Evolutionary conservation across 2,888 invertebrate genomes (phyloP).

Genomic region (Gymnocheta viridis): DNA sequence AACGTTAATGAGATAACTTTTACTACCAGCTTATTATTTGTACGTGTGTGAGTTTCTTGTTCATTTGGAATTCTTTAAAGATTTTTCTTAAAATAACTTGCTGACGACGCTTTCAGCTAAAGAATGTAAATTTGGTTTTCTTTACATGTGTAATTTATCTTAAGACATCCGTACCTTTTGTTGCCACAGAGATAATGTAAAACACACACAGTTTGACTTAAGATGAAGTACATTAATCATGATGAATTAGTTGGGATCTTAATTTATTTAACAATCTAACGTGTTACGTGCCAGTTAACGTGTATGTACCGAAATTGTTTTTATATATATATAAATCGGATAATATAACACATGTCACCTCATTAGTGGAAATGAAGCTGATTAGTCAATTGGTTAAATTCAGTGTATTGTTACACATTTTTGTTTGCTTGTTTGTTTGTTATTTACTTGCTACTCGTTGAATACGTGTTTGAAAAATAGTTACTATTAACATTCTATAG

Average conservation of each 20-base stretch:
- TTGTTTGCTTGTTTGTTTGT: background rate
- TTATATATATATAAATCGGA: background rate
- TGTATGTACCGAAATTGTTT: background rate
- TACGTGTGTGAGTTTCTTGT: conserved; percentile 10
- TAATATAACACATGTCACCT: conserved; percentile 59
- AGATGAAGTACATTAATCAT: background rate
- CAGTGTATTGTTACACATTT: conserved; percentile 19
- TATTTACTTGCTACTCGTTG: background rate
- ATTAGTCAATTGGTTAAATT: conserved; percentile 66
- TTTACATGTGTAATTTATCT: conserved; percentile 57
- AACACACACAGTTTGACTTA: background rate
- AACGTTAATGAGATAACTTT: conserved; percentile 56
- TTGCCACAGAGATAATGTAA: conserved; percentile 26
- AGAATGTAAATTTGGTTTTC: conserved; percentile 33
- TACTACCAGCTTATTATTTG: conserved; percentile 23
- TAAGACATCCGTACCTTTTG: background rate
- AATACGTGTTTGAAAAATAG: conserved; percentile 31
- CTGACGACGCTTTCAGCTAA: conserved; percentile 29
- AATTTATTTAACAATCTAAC: conserved; percentile 54
- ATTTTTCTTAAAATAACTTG: conserved; percentile 23
- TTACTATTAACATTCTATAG: conserved; percentile 34
- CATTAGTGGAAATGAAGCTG: conserved; percentile 67
- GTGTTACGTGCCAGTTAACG: conserved; percentile 55
- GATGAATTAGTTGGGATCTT: background rate
- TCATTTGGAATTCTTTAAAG: background rate